phyloP scores from a whole-genome alignment of 30 jellyfish, hydroid and myxozoan species.

The Sanderia malayensis region DNA sequence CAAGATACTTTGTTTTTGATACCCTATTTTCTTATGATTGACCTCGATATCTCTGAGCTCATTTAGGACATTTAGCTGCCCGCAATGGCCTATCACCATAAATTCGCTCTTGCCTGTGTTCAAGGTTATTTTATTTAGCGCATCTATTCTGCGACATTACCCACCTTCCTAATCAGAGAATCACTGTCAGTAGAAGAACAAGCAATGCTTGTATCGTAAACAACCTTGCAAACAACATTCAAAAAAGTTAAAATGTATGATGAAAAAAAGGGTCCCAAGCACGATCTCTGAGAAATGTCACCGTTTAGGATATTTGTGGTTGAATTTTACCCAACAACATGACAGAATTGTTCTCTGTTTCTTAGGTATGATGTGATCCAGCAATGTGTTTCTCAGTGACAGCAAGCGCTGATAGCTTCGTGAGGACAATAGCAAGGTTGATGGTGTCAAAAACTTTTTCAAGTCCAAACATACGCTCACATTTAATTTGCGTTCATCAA shows the following conservation, averaged over 20 bases:
- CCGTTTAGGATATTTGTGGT: not conserved
- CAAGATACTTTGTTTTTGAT: conserved; percentile 1
- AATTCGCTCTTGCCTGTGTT: too few species aligned
- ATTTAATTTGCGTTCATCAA: conserved; percentile 32
- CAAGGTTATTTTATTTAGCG: too few species aligned
- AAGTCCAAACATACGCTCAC: too few species aligned
- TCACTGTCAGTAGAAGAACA: conserved; percentile 24
- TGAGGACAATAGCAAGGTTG: too few species aligned
- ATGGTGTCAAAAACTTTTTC: too few species aligned
- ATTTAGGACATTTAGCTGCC: too few species aligned
- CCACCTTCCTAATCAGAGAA: conserved; percentile 4
- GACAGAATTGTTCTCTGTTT: conserved; percentile 18
- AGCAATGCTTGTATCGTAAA: conserved; percentile 22
- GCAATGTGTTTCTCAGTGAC: conserved; percentile 32
- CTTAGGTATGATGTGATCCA: conserved; percentile 32
- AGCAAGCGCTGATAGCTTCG: too few species aligned
- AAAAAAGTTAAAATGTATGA: conserved; percentile 1
- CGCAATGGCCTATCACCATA: too few species aligned
- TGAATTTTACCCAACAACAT: conserved; percentile 1
- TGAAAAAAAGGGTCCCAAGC: conserved; percentile 19
- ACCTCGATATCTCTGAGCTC: not conserved
- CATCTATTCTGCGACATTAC: conserved; percentile 5
- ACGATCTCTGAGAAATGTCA: conserved; percentile 19
- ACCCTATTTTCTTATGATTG: not conserved
- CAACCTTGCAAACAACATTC: conserved; percentile 13